Conservation (phyloP, 2,113 vertebrate genomes). For the Tragelaphus buxtoni region DNA sequence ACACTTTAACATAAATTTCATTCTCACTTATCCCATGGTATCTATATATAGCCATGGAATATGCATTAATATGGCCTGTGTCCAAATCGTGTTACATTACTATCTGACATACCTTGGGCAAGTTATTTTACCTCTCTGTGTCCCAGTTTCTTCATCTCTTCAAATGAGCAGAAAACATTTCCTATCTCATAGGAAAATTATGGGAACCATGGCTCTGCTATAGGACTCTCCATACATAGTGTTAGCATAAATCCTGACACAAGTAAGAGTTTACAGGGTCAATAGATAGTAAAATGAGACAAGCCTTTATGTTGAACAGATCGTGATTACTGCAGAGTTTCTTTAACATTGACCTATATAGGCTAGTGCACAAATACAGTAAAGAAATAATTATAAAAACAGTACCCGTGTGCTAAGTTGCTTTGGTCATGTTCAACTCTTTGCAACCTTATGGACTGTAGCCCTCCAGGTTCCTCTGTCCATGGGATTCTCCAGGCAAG, state of each 20-base stretch:
- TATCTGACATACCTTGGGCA: not conserved
- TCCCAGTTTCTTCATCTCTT: not conserved
- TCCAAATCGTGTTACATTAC: not conserved
- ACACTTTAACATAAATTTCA: not conserved
- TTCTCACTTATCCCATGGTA: not conserved
- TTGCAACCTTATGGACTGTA: not conserved
- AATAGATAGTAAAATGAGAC: not conserved
- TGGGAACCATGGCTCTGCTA: not conserved
- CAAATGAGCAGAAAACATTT: not conserved
- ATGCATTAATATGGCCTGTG: not conserved
- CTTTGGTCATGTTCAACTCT: not conserved
- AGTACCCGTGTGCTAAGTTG: not conserved
- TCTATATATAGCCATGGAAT: not conserved
- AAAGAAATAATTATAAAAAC: not conserved
- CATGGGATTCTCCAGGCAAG: not conserved
- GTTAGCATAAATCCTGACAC: not conserved
- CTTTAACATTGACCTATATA: not conserved
- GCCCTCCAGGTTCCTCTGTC: not conserved
- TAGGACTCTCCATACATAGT: not conserved
- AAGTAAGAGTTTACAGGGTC: not conserved
- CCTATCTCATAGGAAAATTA: not conserved
- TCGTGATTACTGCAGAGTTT: not conserved
- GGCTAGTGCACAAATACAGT: not conserved
- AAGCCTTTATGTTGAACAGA: not conserved
- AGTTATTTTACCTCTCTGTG: not conserved